Conservation (phyloP, 2,113 vertebrate genomes). For the Carassius carassius region DNA sequence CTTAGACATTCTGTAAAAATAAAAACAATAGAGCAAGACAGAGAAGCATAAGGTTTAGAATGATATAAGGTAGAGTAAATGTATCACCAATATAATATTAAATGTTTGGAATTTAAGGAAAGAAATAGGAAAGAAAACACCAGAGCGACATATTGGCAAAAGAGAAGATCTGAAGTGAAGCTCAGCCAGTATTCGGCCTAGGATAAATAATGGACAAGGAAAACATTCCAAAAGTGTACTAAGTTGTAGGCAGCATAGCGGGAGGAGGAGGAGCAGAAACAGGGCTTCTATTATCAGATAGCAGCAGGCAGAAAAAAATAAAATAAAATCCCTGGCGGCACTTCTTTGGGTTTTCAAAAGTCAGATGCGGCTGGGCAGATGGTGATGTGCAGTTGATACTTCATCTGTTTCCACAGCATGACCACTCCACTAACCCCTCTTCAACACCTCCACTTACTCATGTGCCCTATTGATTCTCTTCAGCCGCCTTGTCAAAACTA, state of each 20-base stretch:
- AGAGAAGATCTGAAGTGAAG: not conserved
- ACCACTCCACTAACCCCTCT: not conserved
- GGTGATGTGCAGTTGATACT: conserved; percentile 24
- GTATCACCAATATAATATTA: not conserved
- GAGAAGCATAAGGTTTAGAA: too few species aligned
- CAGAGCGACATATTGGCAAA: not conserved
- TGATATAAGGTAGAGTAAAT: too few species aligned
- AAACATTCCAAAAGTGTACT: not conserved
- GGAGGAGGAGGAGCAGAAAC: not conserved
- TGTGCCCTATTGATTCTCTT: conserved; percentile 14
- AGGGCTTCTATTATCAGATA: conserved; percentile 13
- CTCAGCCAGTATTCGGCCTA: not conserved
- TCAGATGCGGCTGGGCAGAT: not conserved
- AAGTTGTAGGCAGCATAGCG: conserved; percentile 2
- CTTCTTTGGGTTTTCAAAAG: not conserved
- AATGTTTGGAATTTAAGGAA: not conserved
- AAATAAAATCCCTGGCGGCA: not conserved
- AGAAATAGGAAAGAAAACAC: not conserved
- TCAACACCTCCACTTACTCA: conserved; percentile 2
- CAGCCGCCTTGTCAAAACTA: conserved; percentile 26
- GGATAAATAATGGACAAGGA: not conserved
- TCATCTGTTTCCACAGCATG: conserved; percentile 30
- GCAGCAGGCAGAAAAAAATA: conserved; percentile 12
- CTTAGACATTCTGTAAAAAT: too few species aligned
- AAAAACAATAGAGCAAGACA: too few species aligned